Conservation (phyloP, 2,113 vertebrate genomes). For the Salminus brasiliensis region DNA sequence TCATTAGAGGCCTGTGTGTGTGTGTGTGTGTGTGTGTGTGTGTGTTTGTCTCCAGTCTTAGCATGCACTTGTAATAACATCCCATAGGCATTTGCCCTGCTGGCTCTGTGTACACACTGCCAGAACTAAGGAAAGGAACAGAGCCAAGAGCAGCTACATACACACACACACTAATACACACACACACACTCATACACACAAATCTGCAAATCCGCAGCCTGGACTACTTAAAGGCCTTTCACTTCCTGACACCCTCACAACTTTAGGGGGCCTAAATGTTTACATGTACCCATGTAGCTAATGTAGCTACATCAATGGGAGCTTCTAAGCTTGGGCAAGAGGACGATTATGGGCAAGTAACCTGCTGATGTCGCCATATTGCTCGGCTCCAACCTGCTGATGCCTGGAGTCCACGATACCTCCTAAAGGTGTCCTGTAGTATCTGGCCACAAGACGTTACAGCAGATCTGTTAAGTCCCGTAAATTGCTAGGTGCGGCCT, state of each 20-base stretch:
- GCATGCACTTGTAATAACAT: slow-evolving; percentile 51
- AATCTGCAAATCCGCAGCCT: not conserved
- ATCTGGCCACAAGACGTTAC: too few species aligned
- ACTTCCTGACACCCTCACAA: not conserved
- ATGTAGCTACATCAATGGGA: too few species aligned
- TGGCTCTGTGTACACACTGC: slow-evolving; percentile 17
- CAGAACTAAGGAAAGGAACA: slow-evolving; percentile 10
- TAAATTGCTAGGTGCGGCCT: too few species aligned
- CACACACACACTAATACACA: not conserved
- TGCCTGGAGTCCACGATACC: too few species aligned
- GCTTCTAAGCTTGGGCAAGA: too few species aligned
- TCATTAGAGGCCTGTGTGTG: slow-evolving; percentile 12
- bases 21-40: slow-evolving; percentile 30
- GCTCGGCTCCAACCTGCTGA: too few species aligned
- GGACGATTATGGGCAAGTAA: too few species aligned
- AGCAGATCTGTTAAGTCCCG: too few species aligned
- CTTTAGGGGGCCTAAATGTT: too few species aligned
- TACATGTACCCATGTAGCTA: too few species aligned
- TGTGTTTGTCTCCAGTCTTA: slow-evolving; percentile 18
- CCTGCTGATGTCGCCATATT: too few species aligned
- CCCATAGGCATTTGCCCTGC: slow-evolving; percentile 30
- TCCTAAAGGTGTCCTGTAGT: too few species aligned
- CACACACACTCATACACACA: slow-evolving; percentile 15
- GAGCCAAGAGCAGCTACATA: slow-evolving; percentile 48
- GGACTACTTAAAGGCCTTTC: not conserved